Conservation (phyloP, 2,113 vertebrate genomes). For the Heterotilapia buettikoferi region DNA sequence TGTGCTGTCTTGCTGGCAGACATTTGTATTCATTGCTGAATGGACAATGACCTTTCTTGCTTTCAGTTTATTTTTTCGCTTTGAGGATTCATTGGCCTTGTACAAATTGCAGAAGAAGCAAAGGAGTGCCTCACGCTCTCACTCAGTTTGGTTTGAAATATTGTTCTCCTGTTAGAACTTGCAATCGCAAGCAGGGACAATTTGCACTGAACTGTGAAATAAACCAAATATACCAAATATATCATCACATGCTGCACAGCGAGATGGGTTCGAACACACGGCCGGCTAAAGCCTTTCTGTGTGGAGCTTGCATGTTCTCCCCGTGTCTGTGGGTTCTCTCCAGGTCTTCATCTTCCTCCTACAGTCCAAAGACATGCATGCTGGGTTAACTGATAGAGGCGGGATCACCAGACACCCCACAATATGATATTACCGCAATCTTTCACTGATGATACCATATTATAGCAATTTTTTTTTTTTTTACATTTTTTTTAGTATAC, state of each 20-base stretch:
- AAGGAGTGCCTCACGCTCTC: neutral
- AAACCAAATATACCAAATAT: neutral
- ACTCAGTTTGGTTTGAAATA: neutral
- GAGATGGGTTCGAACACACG: accelerated
- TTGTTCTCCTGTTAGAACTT: neutral
- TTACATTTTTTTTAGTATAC: neutral
- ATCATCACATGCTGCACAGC: accelerated
- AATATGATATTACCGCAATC: accelerated
- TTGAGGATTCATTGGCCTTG: neutral
- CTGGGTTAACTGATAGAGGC: neutral
- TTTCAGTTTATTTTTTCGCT: neutral
- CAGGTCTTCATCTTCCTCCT: neutral
- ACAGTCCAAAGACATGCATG: neutral
- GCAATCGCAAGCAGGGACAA: neutral
- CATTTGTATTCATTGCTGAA: neutral
- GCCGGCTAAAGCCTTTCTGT: accelerated
- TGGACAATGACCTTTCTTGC: neutral
- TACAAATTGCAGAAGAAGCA: neutral
- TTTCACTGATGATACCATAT: neutral
- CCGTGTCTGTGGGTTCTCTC: neutral
- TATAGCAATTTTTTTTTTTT: accelerated
- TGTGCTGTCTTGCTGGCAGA: neutral
- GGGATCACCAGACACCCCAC: neutral
- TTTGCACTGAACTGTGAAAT: neutral
- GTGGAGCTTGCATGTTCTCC: neutral